Evolutionary conservation across 2,888 invertebrate species (phyloP).

Genomic region (Mayetiola destructor): DNA sequence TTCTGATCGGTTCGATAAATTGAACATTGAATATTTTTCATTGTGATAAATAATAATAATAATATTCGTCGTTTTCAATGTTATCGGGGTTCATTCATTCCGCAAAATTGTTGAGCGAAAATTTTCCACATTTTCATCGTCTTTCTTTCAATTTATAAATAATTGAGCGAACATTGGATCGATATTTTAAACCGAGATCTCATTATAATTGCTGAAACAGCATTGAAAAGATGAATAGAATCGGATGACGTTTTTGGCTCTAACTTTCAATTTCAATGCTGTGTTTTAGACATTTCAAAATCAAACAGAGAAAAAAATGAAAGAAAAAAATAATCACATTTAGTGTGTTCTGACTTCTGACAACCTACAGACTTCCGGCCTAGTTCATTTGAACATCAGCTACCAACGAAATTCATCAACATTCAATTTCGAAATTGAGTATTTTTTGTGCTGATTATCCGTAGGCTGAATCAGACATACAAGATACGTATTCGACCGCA

Average conservation of each 20-base stretch:
- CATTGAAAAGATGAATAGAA: not conserved
- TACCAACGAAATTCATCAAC: not conserved
- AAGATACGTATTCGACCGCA: not conserved
- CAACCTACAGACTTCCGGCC: slow-evolving; percentile 5
- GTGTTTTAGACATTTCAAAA: no score
- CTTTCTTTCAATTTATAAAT: no score
- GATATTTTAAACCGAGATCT: not conserved
- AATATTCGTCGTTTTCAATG: no score
- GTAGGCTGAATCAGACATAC: not conserved
- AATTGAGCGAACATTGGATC: not conserved
- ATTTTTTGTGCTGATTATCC: not conserved
- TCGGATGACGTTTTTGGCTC: not conserved
- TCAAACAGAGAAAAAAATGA: no score
- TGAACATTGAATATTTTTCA: no score
- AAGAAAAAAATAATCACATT: not conserved
- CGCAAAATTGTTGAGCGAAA: no score
- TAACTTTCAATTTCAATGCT: not conserved
- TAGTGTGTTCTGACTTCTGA: no score
- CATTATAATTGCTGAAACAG: not conserved
- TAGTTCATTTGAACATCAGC: not conserved
- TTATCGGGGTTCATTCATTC: no score
- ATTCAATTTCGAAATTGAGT: not conserved
- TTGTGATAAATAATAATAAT: no score
- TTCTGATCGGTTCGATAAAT: no score
- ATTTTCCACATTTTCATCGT: no score